Percentiles rank a stretch among this genome's conserved stretches.
phyloP scores from a whole-genome alignment of 2,888 invertebrate species.

The Eristalis pertinax region DNA sequence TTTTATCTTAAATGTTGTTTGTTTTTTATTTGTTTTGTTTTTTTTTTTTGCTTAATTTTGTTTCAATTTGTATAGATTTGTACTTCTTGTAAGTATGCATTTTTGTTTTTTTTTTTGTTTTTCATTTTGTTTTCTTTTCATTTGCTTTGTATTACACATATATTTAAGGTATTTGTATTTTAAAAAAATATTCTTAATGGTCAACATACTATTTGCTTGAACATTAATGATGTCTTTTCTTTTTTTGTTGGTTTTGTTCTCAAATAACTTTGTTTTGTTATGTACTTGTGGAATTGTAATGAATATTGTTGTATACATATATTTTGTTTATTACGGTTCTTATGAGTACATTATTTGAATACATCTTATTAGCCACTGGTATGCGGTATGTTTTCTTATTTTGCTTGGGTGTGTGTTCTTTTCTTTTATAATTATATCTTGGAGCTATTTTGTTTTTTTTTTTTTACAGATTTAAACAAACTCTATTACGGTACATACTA shows the following conservation, averaged over 20 bases:
- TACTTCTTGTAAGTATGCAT: constrained; percentile 71
- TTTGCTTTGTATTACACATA: constrained; percentile 39
- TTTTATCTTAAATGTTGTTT: constrained; percentile 56
- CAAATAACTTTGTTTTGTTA: constrained; percentile 6
- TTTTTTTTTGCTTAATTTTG: constrained; percentile 40
- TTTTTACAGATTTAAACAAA: constrained; percentile 34
- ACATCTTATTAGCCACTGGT: constrained; percentile 46
- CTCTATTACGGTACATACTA: constrained; percentile 21
- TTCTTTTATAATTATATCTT: constrained; percentile 18
- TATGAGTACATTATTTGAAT: constrained; percentile 25
- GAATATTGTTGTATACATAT: constrained; percentile 49
- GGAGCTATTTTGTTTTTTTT: constrained; percentile 11
- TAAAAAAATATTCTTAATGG: constrained; percentile 54
- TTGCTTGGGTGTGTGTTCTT: constrained; percentile 4
- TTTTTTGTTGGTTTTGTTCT: constrained; percentile 14
- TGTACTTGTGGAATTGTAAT: constrained; percentile 11
- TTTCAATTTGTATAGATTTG: constrained; percentile 72
- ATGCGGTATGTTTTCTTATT: constrained; percentile 7
- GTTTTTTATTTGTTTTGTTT: constrained; percentile 21
- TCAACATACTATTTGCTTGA: constrained; percentile 49
- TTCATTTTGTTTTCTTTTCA: constrained; percentile 6
- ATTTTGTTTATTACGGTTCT: constrained; percentile 26
- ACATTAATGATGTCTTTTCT: constrained; percentile 30
- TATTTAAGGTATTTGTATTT: constrained; percentile 59
- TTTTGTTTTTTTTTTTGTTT: constrained; percentile 43